These are phyloP conservation scores for Gymnoscopelus microlampas DNA, from an alignment of 2,797 vertebrate genomes.

Conservation along the genomic window DNA sequence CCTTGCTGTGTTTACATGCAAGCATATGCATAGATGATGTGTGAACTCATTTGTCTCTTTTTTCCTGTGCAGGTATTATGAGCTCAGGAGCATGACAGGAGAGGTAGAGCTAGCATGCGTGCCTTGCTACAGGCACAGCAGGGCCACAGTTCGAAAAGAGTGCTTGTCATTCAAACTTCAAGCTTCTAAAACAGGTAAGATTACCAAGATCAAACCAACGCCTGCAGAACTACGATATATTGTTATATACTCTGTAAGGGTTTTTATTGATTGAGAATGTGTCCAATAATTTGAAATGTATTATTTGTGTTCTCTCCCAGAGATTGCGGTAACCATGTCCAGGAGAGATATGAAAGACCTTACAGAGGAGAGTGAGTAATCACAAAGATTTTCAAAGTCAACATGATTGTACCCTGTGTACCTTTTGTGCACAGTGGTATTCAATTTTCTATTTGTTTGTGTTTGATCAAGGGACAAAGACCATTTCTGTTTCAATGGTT, in stretches of 20 bases:
- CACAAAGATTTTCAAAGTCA: background rate
- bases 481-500: slow-evolving; percentile 42
- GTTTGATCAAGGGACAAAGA: slow-evolving; percentile 44
- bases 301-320: slow-evolving; percentile 37
- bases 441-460: slow-evolving; percentile 5
- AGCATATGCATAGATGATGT: background rate
- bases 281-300: slow-evolving; percentile 2
- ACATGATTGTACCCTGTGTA: too few species aligned
- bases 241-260: slow-evolving; percentile 13
- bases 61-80: slow-evolving; percentile 59
- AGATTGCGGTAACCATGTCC: background rate
- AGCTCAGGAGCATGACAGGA: slow-evolving; percentile 66
- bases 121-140: slow-evolving; percentile 44
- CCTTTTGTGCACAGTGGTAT: too few species aligned
- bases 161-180: slow-evolving; percentile 47
- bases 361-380: slow-evolving; percentile 51
- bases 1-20: background rate
- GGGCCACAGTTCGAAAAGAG: slow-evolving; percentile 43
- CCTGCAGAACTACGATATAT: background rate
- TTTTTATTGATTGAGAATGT: slow-evolving; percentile 6
- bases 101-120: slow-evolving; percentile 63
- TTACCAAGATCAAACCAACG: background rate
- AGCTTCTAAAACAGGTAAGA: slow-evolving; percentile 42
- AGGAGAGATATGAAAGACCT: slow-evolving; percentile 12
- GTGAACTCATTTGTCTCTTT: background rate